These are phyloP conservation scores for Tillus elongatus DNA, from an alignment of 2,888 invertebrate species.

Conservation along the genomic window DNA sequence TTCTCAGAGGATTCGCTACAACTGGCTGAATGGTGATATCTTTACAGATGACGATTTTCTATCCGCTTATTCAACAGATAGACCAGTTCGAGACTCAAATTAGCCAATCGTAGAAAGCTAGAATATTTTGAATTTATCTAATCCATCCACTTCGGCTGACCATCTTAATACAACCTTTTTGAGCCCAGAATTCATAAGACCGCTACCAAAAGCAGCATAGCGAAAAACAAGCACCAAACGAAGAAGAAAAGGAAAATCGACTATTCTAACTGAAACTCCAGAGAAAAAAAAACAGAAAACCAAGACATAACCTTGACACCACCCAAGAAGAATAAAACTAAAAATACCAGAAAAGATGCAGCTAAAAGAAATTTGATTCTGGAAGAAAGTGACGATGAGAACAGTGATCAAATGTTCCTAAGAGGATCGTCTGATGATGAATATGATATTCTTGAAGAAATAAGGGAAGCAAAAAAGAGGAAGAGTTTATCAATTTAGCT, in stretches of 20 bases:
- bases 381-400: conserved; percentile 2
- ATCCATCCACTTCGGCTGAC: background rate
- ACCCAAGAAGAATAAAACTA: too few species aligned
- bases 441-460: conserved; percentile 1
- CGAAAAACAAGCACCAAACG: background rate
- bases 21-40: too few species aligned
- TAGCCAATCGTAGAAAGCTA: too few species aligned
- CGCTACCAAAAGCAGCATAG: conserved; percentile 1
- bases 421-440: conserved; percentile 2
- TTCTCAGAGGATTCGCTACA: too few species aligned
- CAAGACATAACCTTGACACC: too few species aligned
- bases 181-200: background rate
- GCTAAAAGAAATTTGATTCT: background rate
- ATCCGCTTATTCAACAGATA: conserved; percentile 2
- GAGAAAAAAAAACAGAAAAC: background rate
- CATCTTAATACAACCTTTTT: background rate
- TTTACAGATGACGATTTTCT: background rate
- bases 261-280: conserved; percentile 2
- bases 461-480: background rate
- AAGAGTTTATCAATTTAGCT: conserved; percentile 3
- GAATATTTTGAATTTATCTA: too few species aligned
- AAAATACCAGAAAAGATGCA: too few species aligned
- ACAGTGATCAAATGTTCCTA: background rate
- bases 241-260: conserved; percentile 2
- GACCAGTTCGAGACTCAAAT: background rate